phyloP scores from a whole-genome alignment of 2,113 vertebrate genomes.

The Chaenogobius annularis region DNA sequence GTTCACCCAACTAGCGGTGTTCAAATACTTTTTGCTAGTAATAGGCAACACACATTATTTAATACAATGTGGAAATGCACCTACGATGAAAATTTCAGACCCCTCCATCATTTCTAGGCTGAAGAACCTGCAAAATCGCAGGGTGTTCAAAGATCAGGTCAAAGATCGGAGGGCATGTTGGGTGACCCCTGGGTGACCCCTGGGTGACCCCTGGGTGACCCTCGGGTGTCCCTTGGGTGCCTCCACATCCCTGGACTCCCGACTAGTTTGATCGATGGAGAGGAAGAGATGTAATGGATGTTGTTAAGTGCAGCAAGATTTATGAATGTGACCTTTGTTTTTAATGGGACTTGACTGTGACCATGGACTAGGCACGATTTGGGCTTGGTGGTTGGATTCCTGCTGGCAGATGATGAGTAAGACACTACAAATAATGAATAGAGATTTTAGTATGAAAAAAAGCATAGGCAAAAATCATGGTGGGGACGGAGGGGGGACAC shows the following conservation, averaged over 20 bases:
- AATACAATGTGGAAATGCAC: too few species aligned
- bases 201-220: slow-evolving; percentile 41
- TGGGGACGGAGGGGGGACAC: too few species aligned
- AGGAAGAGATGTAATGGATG: slow-evolving; percentile 20
- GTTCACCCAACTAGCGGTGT: too few species aligned
- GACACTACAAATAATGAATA: neutral
- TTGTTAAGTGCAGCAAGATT: slow-evolving; percentile 54
- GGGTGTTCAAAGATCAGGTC: neutral
- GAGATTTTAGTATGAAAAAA: too few species aligned
- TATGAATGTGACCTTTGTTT: slow-evolving; percentile 38
- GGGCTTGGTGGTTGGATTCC: neutral
- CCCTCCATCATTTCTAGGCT: too few species aligned
- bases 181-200: slow-evolving; percentile 37
- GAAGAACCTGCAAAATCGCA: too few species aligned
- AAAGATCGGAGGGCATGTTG: neutral
- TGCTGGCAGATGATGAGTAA: neutral
- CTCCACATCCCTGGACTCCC: neutral
- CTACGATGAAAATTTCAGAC: too few species aligned
- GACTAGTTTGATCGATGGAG: slow-evolving; percentile 43
- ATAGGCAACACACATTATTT: too few species aligned
- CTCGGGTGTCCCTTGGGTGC: slow-evolving; percentile 35
- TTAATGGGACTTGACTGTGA: slow-evolving; percentile 56
- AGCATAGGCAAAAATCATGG: too few species aligned
- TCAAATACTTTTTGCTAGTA: too few species aligned
- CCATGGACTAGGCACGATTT: slow-evolving; percentile 15